phyloP scores from a whole-genome alignment of 92 coral and sea anemone species.

The Pocillopora meandrina region DNA sequence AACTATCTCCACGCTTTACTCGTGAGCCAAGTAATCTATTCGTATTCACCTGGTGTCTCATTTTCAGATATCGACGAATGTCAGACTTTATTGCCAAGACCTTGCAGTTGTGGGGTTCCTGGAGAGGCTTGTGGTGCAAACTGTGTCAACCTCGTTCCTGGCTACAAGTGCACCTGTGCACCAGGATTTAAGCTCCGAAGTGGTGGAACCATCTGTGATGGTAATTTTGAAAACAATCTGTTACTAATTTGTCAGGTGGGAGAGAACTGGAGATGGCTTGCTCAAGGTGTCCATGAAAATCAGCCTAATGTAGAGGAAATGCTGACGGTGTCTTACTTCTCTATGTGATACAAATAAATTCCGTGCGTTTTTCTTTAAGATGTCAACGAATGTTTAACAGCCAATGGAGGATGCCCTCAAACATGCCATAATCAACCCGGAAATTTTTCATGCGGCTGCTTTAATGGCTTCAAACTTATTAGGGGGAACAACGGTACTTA shows the following conservation, averaged over 20 bases:
- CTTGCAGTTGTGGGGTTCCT: constrained; percentile 26
- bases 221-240: background rate
- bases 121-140: constrained; percentile 21
- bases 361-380: background rate
- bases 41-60: background rate
- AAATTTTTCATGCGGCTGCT: constrained; percentile 23
- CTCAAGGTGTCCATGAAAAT: too few species aligned
- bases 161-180: constrained; percentile 18
- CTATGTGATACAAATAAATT: too few species aligned
- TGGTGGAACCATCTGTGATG: constrained; percentile 28
- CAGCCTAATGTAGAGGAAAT: too few species aligned
- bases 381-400: constrained; percentile 14
- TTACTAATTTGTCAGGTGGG: background rate
- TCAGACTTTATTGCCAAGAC: constrained; percentile 21
- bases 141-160: constrained; percentile 12
- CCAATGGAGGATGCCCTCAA: constrained; percentile 30
- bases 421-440: constrained; percentile 14
- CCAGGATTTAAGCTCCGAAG: constrained; percentile 22
- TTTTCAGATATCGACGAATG: constrained; percentile 16
- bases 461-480: background rate
- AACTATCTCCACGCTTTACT: too few species aligned
- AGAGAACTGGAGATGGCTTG: background rate
- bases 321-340: too few species aligned
- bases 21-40: too few species aligned
- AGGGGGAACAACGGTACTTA: background rate